Percentiles rank a stretch among this genome's conserved stretches.
These are phyloP conservation scores for Brachyistius frenatus DNA, from an alignment of 2,113 vertebrate species.

Conservation along the genomic window DNA sequence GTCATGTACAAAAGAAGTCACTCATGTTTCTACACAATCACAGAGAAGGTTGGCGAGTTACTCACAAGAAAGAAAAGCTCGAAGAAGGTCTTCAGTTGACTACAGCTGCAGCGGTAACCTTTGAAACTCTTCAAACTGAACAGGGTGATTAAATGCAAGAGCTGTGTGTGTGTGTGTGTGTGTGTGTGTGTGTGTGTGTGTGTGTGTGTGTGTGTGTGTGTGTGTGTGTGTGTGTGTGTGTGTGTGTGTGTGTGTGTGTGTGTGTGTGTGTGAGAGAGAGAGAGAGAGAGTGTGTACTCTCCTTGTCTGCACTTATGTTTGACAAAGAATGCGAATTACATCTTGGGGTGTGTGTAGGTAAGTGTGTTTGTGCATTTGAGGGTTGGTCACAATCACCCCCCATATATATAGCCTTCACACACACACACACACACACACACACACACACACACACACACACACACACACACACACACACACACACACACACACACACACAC, in stretches of 20 bases:
- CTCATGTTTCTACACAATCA: too few species aligned
- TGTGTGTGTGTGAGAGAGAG: slow-evolving; percentile 8
- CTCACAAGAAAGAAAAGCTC: slow-evolving; percentile 13
- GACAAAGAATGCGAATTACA: slow-evolving; percentile 37
- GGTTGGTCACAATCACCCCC: not conserved
- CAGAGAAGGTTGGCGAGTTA: not conserved
- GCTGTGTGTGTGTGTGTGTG: slow-evolving; percentile 14
- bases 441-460: slow-evolving; percentile 4
- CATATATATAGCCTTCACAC: not conserved
- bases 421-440: not conserved
- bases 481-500: slow-evolving; percentile 4
- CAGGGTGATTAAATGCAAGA: slow-evolving; percentile 22
- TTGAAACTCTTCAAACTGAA: slow-evolving; percentile 46
- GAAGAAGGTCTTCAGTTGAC: slow-evolving; percentile 15
- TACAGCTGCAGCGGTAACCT: slow-evolving; percentile 43
- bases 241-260: slow-evolving; percentile 11
- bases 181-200: slow-evolving; percentile 16
- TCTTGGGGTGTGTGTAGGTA: not conserved
- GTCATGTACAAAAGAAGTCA: too few species aligned
- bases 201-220: slow-evolving; percentile 22
- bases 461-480: not conserved
- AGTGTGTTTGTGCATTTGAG: slow-evolving; percentile 2
- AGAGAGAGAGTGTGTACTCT: not conserved
- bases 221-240: slow-evolving; percentile 22
- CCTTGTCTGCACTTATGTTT: slow-evolving; percentile 42